A percentile compares a stretch with the other conserved stretches of the same genome.
These are phyloP conservation scores for Holacanthus passer DNA, from an alignment of 2,113 vertebrate species.

Conservation along the genomic window DNA sequence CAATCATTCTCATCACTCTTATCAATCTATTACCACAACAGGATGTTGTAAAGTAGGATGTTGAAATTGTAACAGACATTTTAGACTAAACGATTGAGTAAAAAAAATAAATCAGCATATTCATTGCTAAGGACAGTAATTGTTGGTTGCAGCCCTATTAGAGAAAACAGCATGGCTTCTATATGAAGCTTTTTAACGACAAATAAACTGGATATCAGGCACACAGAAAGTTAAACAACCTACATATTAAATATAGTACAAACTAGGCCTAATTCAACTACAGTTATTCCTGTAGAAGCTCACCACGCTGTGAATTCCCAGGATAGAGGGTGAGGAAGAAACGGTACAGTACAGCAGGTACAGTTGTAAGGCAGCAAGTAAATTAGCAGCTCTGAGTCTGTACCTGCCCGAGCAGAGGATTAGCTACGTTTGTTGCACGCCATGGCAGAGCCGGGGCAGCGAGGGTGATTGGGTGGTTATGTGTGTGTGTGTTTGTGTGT, in stretches of 20 bases:
- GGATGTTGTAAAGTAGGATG: too few species aligned
- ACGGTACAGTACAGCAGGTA: slow-evolving; percentile 3
- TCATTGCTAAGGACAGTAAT: background rate
- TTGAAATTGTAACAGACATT: background rate
- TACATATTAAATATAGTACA: background rate
- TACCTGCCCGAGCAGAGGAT: slow-evolving; percentile 51
- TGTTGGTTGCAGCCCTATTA: too few species aligned
- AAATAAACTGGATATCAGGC: background rate
- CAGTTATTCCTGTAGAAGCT: slow-evolving; percentile 43
- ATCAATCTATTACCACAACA: too few species aligned
- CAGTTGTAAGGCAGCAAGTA: slow-evolving; percentile 23
- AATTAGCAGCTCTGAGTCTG: slow-evolving; percentile 47
- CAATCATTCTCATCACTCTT: too few species aligned
- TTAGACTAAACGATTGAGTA: background rate
- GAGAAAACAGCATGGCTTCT: background rate
- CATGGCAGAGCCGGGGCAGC: slow-evolving; percentile 2
- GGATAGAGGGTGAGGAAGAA: slow-evolving; percentile 32
- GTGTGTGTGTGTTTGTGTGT: too few species aligned
- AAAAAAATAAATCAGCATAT: background rate
- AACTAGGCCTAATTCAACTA: background rate
- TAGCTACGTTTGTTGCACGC: slow-evolving; percentile 49
- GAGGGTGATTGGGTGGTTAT: too few species aligned
- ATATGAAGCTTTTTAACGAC: background rate
- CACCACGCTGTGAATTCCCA: slow-evolving; percentile 61
- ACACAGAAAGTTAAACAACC: background rate